These are phyloP conservation scores for Ligdia adustata DNA, from an alignment of 2,888 invertebrate species.

Conservation along the genomic window DNA sequence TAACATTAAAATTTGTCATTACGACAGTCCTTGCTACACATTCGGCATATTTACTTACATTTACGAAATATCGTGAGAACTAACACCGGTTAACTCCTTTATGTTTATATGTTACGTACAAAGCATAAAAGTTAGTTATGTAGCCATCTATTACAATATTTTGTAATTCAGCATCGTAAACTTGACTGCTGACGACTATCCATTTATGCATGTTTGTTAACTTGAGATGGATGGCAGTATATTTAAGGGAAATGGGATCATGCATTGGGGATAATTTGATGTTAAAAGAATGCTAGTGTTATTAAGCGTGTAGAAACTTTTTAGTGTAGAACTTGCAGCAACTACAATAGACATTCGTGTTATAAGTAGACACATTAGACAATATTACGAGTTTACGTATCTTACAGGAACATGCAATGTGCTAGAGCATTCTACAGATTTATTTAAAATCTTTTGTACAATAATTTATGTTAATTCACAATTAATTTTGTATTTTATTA, in stretches of 20 bases:
- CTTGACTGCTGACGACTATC: slow-evolving; percentile 25
- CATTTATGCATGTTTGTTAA: slow-evolving; percentile 21
- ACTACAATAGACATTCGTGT: no score
- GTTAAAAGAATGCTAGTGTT: background rate
- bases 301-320: no score
- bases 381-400: no score
- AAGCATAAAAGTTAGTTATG: slow-evolving; percentile 41
- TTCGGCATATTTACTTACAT: slow-evolving; percentile 23
- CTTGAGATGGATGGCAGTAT: slow-evolving; percentile 3
- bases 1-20: slow-evolving; percentile 24
- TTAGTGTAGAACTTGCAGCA: no score
- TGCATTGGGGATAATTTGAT: background rate
- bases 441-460: no score
- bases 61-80: slow-evolving; percentile 60
- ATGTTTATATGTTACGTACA: slow-evolving; percentile 44
- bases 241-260: background rate
- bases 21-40: slow-evolving; percentile 57
- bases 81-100: slow-evolving; percentile 41
- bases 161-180: slow-evolving; percentile 37
- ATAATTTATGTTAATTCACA: no score
- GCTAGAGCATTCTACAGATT: no score
- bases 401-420: slow-evolving; percentile 14
- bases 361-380: no score
- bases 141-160: slow-evolving; percentile 46
- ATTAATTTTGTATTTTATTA: no score